These are phyloP conservation scores for Sardina pilchardus DNA, from an alignment of 2,113 vertebrate species.

Conservation along the genomic window DNA sequence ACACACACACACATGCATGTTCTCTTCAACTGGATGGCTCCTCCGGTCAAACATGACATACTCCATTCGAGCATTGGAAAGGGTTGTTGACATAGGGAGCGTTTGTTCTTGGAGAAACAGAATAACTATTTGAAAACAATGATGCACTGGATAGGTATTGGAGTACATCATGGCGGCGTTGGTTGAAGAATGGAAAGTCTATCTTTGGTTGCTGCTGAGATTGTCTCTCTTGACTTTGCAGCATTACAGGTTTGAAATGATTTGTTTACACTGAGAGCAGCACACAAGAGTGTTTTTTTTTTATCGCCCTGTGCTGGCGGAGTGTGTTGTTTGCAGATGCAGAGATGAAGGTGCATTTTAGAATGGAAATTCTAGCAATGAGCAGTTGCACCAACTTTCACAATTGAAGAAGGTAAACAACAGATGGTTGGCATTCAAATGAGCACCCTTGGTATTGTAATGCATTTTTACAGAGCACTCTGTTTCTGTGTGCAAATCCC, in stretches of 20 bases:
- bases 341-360: background rate
- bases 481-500: background rate
- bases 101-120: background rate
- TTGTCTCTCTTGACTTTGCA: background rate
- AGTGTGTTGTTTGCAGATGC: background rate
- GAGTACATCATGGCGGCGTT: background rate
- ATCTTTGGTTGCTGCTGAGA: background rate
- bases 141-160: no score
- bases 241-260: background rate
- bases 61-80: background rate
- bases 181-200: background rate
- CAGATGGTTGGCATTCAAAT: slow-evolving; percentile 7
- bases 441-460: background rate
- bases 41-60: background rate
- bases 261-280: background rate
- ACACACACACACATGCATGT: no score
- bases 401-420: background rate
- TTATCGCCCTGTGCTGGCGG: background rate
- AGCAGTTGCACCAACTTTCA: background rate
- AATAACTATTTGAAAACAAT: background rate
- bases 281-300: no score
- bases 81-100: background rate
- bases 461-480: background rate
- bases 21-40: background rate
- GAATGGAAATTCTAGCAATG: background rate